Evolutionary conservation across 2,113 vertebrate genomes (phyloP), one percentile per base, ranked within the genome.

Genomic region (Triplophysa siluroides): DNA sequence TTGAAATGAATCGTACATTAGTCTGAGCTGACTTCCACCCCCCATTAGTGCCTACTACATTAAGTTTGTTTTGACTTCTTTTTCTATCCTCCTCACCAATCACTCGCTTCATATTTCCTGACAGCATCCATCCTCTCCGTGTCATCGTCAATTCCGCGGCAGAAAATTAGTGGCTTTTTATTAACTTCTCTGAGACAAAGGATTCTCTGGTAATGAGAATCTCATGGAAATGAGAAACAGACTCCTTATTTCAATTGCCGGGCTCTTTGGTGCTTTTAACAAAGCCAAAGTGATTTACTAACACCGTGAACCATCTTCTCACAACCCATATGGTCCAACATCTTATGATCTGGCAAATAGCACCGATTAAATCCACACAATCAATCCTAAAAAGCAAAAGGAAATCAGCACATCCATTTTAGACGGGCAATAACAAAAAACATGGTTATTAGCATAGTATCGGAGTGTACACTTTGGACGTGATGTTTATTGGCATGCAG

Each of bases 151-250:
- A 26, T 50, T 60, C 19, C 69, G 26, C 79, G 56, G 58, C 75
- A 29, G 45, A 76, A 79, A 73, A 77, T 77, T 45, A 70, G 71
- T 61, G 61, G 18, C 29, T 33, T 81, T 82, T 84, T 88, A 84
- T 71, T 76, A 82, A 87, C 58, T 78, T 68, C 78, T 79, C 70
- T 23, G 78, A 86, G 82, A 90, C 84, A 88, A 87, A 89, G 83
- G 72, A 83, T 78, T 68, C 58, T 65, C 73, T 74, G 84, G 88
- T 91, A 91, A 92, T 89, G 90, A 88, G 86, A 82, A 76, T 81
- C 80, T 79, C 66, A 80, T 41, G 77, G 6, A 83, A 87, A 84
- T 84, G 33, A 87, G 87, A 88, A 85, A 87, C 62, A 74, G 74
- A 76, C 81, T 78, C 79, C 86, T 87, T 86, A 84, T 86, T 81